These are phyloP conservation scores for Daubentonia madagascariensis DNA, from an alignment of 2,113 vertebrate genomes.

Conservation along the genomic window DNA sequence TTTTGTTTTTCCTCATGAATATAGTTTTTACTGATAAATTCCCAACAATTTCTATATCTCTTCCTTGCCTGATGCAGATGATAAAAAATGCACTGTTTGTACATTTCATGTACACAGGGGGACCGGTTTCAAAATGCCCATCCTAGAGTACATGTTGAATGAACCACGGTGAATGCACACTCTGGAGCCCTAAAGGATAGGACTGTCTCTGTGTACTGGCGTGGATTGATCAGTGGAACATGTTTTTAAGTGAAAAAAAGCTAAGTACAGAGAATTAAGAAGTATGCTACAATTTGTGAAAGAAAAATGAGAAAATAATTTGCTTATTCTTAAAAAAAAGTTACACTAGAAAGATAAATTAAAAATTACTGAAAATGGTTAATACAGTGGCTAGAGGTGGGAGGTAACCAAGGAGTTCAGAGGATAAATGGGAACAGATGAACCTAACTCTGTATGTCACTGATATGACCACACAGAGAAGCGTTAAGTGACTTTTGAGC, in stretches of 20 bases:
- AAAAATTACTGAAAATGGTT: neutral
- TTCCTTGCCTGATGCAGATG: neutral
- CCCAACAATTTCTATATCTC: neutral
- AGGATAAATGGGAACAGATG: neutral
- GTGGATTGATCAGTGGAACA: fast-evolving
- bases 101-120: no score
- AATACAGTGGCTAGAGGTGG: neutral
- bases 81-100: neutral
- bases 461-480: neutral
- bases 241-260: neutral
- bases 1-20: neutral
- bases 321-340: neutral
- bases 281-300: neutral
- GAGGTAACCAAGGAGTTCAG: no score
- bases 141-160: neutral
- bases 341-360: neutral
- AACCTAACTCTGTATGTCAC: fast-evolving
- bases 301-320: neutral
- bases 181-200: no score
- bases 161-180: neutral
- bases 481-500: neutral
- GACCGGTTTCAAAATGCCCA: neutral
- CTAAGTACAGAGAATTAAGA: neutral
- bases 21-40: neutral
- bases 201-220: neutral